Evolutionary conservation across 2,888 invertebrate species (phyloP).

Genomic region (Omphaloscelis lunosa): DNA sequence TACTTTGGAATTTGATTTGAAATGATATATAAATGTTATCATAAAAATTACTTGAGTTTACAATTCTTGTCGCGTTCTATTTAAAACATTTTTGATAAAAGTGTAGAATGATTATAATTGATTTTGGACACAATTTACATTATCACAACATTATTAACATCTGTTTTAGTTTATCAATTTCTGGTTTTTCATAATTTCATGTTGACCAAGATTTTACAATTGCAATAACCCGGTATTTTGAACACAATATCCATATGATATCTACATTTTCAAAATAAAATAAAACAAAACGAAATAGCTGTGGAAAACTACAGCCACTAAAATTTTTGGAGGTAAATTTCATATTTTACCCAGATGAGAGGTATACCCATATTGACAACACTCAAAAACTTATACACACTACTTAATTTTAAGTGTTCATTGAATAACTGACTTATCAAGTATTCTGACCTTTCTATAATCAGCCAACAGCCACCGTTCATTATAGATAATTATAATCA

Average conservation of each 20-base stretch:
- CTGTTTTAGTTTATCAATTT: not conserved
- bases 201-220: not conserved
- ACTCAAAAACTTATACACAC: constrained; percentile 10
- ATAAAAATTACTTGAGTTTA: not conserved
- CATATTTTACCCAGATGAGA: not conserved
- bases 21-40: constrained; percentile 22
- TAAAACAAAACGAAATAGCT: not conserved
- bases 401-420: constrained; percentile 23
- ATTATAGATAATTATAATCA: constrained; percentile 45
- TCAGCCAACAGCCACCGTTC: constrained; percentile 59
- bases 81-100: constrained; percentile 6
- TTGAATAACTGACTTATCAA: constrained; percentile 35
- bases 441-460: constrained; percentile 58
- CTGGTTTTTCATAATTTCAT: not conserved
- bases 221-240: not conserved
- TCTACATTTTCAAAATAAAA: not conserved
- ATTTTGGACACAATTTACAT: not conserved
- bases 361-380: not conserved
- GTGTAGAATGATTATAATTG: constrained; percentile 19
- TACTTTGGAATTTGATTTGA: constrained; percentile 5
- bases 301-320: not conserved
- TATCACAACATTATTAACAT: not conserved
- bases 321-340: too few species aligned
- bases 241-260: not conserved
- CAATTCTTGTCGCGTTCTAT: not conserved